phyloP scores from a whole-genome alignment of 2,113 vertebrate species.

The Zingel zingel region DNA sequence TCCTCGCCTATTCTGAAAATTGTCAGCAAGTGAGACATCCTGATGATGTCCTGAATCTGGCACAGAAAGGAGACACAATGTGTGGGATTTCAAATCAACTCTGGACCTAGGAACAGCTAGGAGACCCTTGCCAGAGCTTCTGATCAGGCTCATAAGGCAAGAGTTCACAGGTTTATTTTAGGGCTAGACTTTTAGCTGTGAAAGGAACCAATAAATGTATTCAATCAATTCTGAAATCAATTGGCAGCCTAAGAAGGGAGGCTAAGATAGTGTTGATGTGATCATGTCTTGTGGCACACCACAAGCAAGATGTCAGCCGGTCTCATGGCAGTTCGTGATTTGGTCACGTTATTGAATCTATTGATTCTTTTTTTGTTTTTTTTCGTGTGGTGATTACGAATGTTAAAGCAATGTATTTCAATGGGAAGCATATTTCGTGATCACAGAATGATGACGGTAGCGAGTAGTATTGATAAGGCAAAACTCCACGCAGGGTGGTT shows the following conservation, averaged over 20 bases:
- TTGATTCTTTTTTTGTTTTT: rapidly evolving
- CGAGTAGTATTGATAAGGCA: too few relatives aligned
- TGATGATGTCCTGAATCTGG: constrained; percentile 96
- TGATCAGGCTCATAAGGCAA: not conserved
- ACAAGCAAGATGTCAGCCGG: not conserved
- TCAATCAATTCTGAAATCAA: too few relatives aligned
- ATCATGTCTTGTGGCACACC: not conserved
- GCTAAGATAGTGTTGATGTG: not conserved
- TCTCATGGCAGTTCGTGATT: too few relatives aligned
- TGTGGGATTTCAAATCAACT: not conserved
- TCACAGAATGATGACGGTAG: too few relatives aligned
- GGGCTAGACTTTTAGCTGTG: not conserved
- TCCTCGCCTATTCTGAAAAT: constrained; percentile 90
- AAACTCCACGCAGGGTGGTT: too few relatives aligned
- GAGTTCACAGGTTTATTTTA: not conserved
- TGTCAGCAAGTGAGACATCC: constrained; percentile 89
- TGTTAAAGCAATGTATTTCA: too few relatives aligned
- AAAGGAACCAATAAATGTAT: not conserved
- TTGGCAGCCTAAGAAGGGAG: not conserved
- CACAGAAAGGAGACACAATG: not conserved
- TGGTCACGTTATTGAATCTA: too few relatives aligned
- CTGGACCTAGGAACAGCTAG: not conserved
- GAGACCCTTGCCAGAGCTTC: not conserved
- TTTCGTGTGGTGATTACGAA: too few relatives aligned
- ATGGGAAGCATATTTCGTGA: too few relatives aligned